Evolutionary conservation across 92 coral and sea anemone species (phyloP), one percentile per base, ranked within the genome.

Genomic region (Palythoa caribaeorum): DNA sequence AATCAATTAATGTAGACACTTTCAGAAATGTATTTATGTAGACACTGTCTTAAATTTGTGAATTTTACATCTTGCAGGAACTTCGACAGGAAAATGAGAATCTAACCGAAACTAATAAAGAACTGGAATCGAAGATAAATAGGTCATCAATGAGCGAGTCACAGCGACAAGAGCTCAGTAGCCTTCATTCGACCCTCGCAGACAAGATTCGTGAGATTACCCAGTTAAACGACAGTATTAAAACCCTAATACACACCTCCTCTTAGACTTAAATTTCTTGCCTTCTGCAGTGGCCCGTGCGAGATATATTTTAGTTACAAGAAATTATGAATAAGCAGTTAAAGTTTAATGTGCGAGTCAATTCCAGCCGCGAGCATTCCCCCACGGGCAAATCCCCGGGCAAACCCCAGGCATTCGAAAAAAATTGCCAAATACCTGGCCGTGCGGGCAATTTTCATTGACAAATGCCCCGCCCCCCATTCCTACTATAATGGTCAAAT

Each of bases 161-260:
- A n/a, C 93, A 90, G 54, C 88, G 91, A 0, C 87, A 91, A 52
- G 94, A 96, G 70, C 83, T 97, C 8, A 86, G 55, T 53, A 91
- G 90, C 50, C 86, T 93, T 0, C 95, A 96, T 35, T 89, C 90
- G n/a, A 85, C 90, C 13, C 78, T 97, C 37, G 53, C 93, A 12
- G 68, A 79, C 44, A 97, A 91, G 80, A 83, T 94, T 54, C 85
- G 93, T 12, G 97, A 91, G 86, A 72, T 91, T 44, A 95, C 63
- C 81, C 74, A 85, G 10, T 62, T 93, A 73, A 94, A 80, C 53
- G 63, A 73, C 40, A 81, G 20, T 81, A 48, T 81, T 81, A 81
- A 81, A 63, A 81, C 75, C 73, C 20, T 81, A 2, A 50, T 81
- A 40, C 59, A 66, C 48, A 81, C 55, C 10, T 81, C 86, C 20